A percentile compares a stretch with the other conserved stretches of the same genome.
phyloP scores from a whole-genome alignment of 2,888 invertebrate genomes.

The Epinotia demarniana region DNA sequence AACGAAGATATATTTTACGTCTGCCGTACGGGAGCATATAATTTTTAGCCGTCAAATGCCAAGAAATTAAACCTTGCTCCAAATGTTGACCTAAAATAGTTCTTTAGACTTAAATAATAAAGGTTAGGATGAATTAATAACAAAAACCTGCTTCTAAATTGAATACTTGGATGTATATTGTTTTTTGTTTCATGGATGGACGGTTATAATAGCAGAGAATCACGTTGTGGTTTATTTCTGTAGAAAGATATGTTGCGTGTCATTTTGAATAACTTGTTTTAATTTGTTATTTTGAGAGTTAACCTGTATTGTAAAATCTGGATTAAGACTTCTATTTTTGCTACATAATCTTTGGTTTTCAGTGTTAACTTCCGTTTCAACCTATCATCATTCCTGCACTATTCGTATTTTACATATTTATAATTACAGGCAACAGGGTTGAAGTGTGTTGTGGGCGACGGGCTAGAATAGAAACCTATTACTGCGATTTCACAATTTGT shows the following conservation, averaged over 20 bases:
- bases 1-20: constrained; percentile 51
- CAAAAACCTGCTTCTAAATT: not conserved
- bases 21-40: constrained; percentile 50
- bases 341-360: too few species aligned
- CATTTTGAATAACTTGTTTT: constrained; percentile 6
- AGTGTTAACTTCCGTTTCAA: too few species aligned
- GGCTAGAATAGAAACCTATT: too few species aligned
- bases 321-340: too few species aligned
- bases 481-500: too few species aligned
- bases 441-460: too few species aligned
- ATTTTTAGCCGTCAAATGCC: constrained; percentile 56
- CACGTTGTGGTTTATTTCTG: not conserved
- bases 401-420: too few species aligned
- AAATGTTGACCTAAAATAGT: not conserved
- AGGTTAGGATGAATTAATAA: not conserved
- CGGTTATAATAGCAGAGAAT: constrained; percentile 8
- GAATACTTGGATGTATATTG: constrained; percentile 13
- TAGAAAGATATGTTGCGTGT: not conserved
- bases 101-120: not conserved
- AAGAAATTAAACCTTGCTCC: constrained; percentile 8
- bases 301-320: not conserved
- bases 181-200: constrained; percentile 20
- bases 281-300: constrained; percentile 7
- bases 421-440: too few species aligned
- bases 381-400: too few species aligned